Evolutionary conservation across 2,888 invertebrate genomes (phyloP), one percentile per base, ranked within the genome.

Genomic region (Gastracanthus pulcherrimus): DNA sequence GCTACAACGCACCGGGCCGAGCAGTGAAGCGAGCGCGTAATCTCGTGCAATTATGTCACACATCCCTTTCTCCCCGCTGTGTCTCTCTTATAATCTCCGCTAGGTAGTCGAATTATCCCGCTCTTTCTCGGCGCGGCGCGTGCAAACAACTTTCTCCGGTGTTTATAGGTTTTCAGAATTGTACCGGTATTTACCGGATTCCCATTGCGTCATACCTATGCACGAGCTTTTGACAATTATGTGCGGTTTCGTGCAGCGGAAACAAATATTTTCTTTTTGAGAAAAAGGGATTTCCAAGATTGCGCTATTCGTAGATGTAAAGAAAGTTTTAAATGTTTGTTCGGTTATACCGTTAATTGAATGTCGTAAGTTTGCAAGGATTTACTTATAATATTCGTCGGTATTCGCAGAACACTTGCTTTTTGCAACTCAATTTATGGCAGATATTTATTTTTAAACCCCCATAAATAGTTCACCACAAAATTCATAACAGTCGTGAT

Each of bases 111-210:
- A 51, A 76, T 81, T 76, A 84, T 81, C 62, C 74, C 64, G 81
- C 70, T 84, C 84, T 83, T 82, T 84, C 81, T 80, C 81, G 79
- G 67, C 78, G 78, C 16, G 7, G 48, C 62, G 36, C 34, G 67
- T 84, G 76, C 84, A 86, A 87, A 83, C 87, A 88, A 89, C 90
- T 90, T 90, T 90, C 90, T 88, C 89, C 84, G 79, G 60, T 80
- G 82, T 66, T 78, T 86, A 80, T 83, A 84, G 82, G 64, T 81
- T 74, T 81, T 69, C 19, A 64, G 29, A 64, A 45, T 19, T 26
- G 1, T 34, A 66, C 71, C 55, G 38, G 48, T 72, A 29, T 51
- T 11, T 31, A 66, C 58, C 58, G 45, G 66, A 67, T 74, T 36
- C 34, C 60, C 81, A 79, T 88, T 88, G 84, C 86, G 79, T 86